These are phyloP conservation scores for Periophthalmodon schlosseri DNA, from an alignment of 2,113 vertebrate species.

Conservation along the genomic window DNA sequence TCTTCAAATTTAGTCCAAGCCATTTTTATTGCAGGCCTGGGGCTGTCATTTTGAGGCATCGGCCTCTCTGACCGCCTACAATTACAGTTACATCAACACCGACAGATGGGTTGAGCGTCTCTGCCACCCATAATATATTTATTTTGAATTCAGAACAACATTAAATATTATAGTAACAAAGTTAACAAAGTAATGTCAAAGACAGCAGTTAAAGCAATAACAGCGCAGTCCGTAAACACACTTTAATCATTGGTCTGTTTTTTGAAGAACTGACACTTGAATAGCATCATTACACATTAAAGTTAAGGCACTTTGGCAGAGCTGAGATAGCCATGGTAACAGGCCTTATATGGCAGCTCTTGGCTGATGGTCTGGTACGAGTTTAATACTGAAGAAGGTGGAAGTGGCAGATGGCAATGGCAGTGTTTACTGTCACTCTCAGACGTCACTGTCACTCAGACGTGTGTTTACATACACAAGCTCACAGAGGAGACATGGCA, in stretches of 20 bases:
- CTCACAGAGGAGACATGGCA: constrained; percentile 18
- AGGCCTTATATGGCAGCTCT: constrained; percentile 25
- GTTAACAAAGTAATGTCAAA: background rate
- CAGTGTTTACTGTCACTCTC: constrained; percentile 45
- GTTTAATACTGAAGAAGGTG: constrained; percentile 38
- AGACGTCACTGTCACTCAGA: constrained; percentile 48
- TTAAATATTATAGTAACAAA: too few relatives aligned
- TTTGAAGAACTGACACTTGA: constrained; percentile 31
- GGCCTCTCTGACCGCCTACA: background rate
- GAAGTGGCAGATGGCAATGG: constrained; percentile 59
- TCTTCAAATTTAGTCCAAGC: background rate
- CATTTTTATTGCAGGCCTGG: too few relatives aligned
- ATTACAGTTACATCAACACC: too few relatives aligned
- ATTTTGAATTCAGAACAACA: too few relatives aligned
- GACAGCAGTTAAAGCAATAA: background rate
- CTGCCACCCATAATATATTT: too few relatives aligned
- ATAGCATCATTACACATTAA: constrained; percentile 26
- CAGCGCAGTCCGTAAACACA: background rate
- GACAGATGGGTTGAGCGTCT: too few relatives aligned
- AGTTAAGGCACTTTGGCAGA: constrained; percentile 18
- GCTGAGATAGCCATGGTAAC: constrained; percentile 55
- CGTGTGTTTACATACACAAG: constrained; percentile 41
- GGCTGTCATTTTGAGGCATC: too few relatives aligned
- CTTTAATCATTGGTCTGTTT: constrained; percentile 27
- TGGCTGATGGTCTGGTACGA: constrained; percentile 38